Percentiles rank a stretch among this genome's conserved stretches.
Conservation (phyloP, 2,113 vertebrate genomes). For the Cynopterus brachyotis region DNA sequence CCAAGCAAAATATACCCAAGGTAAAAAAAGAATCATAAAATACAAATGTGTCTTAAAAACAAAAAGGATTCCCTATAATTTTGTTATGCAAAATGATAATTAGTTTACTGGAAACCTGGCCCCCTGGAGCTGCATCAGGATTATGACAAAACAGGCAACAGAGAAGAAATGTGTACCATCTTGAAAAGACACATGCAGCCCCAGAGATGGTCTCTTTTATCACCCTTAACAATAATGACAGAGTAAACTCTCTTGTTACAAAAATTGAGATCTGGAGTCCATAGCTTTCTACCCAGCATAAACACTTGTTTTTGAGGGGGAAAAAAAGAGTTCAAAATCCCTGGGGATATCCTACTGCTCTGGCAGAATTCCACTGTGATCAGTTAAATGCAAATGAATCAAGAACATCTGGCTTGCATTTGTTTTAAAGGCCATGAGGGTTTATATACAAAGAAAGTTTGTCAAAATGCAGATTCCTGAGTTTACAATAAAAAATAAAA, state of each 20-base stretch:
- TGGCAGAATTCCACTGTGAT: neutral
- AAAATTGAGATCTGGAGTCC: neutral
- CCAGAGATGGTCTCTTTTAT: neutral
- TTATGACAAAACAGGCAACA: neutral
- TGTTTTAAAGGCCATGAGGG: neutral
- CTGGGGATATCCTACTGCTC: neutral
- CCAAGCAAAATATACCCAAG: slow-evolving; percentile 6
- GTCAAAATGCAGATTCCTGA: neutral
- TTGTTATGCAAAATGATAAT: neutral
- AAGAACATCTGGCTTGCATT: slow-evolving; percentile 22
- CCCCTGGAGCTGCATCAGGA: neutral
- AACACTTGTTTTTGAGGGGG: slow-evolving; percentile 2
- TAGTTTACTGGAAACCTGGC: neutral
- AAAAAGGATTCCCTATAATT: neutral
- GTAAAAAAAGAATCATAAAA: neutral
- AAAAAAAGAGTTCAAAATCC: neutral
- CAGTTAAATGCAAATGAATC: slow-evolving; percentile 27
- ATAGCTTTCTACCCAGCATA: neutral
- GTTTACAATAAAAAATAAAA: neutral
- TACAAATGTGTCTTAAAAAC: neutral
- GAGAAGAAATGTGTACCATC: neutral
- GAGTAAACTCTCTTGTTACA: neutral
- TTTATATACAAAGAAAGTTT: slow-evolving; percentile 22
- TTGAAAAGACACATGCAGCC: neutral
- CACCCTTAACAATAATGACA: neutral